Evolutionary conservation across 2,888 invertebrate genomes (phyloP), one percentile per base, ranked within the genome.

Genomic region (Halocaridina rubra): DNA sequence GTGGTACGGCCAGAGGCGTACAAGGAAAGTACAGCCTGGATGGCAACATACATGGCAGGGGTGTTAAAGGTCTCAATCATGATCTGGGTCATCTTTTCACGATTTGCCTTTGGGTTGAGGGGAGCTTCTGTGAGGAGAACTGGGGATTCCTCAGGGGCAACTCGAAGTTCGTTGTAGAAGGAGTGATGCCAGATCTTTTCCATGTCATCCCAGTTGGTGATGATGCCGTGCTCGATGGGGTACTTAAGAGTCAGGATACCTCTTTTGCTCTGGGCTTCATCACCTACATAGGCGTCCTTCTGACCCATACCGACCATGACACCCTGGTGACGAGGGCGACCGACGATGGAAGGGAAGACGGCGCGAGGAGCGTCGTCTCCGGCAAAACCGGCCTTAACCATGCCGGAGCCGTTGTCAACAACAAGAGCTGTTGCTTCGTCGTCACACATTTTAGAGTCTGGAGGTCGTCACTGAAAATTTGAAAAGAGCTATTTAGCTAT

Each of bases 181-280:
- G 98, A 97, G 93, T 98, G 98, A 92, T 98, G 98, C 97, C 98
- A 98, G 93, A 98, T 98, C 92, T 98, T 97, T 93, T 98, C 98
- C 98, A 98, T 98, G 91, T 97, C 97, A 90, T 98, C 97, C 98
- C 97, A 98, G 94, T 98, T 97, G 92, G 97, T 98, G 89, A 92
- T 91, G 89, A 92, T 91, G 86, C 92, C 92, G 90, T 92, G 92
- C 89, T 92, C 92, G 89, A 92, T 92, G 87, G 92, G 92, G 90
- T 92, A 92, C 89, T 92, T 92, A 81, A 92, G 90, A 86, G 92
- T 92, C 80, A 92, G 91, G 90, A 92, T 91, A 93, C 97, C 97
- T 80, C 92, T 90, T 90, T 92, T 98, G 93, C 96, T 96, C 92
- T 98, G 97, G 90, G 98, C 97, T 92, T 98, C 98, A 91, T 98